phyloP scores from a whole-genome alignment of 2,797 vertebrate species.

The Labroides dimidiatus region DNA sequence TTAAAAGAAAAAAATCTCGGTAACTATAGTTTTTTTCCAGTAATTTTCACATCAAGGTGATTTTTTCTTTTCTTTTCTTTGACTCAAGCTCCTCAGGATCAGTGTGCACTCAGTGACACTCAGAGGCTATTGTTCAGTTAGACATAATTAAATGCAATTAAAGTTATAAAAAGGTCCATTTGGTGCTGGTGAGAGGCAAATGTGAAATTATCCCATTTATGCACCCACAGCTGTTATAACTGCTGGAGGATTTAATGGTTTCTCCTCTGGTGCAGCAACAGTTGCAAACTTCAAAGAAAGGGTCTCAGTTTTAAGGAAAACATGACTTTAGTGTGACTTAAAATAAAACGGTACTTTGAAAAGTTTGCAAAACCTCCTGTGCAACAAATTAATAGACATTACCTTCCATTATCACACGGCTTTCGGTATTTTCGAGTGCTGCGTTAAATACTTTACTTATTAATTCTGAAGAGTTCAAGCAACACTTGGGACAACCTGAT shows the following conservation, averaged over 20 bases:
- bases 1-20: not conserved
- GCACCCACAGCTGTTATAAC: conserved; percentile 31
- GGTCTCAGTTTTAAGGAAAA: not conserved
- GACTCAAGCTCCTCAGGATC: not conserved
- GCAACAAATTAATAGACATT: too few species aligned
- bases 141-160: conserved; percentile 6
- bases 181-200: not conserved
- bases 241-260: conserved; percentile 13
- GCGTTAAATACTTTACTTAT: too few species aligned
- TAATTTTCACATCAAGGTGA: not conserved
- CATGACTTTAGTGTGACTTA: not conserved
- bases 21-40: not conserved
- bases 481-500: too few species aligned
- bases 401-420: too few species aligned
- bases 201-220: not conserved
- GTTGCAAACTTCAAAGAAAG: not conserved
- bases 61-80: not conserved
- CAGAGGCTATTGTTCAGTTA: not conserved
- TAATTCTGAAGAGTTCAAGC: too few species aligned
- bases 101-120: not conserved
- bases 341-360: too few species aligned
- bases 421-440: too few species aligned
- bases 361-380: too few species aligned
- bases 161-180: not conserved
- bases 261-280: not conserved